Percentiles rank a stretch among this genome's conserved stretches.
Conservation (phyloP, 2,113 vertebrate genomes). For the Holacanthus passer region DNA sequence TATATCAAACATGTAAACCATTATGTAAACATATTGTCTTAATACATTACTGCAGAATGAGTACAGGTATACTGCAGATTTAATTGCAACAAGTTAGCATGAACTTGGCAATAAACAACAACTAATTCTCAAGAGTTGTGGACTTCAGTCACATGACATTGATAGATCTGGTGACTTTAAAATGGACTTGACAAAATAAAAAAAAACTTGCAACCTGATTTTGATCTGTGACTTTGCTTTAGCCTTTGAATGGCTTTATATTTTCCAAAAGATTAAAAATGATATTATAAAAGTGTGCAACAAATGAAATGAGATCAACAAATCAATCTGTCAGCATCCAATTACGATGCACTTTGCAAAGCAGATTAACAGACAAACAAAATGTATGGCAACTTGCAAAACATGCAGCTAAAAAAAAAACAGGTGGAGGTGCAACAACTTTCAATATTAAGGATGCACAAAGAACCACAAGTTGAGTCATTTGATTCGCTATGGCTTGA, state of each 20-base stretch:
- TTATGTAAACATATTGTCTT: not conserved
- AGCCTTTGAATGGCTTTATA: not conserved
- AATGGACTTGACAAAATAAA: not conserved
- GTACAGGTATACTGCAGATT: not conserved
- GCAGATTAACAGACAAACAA: not conserved
- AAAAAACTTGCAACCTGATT: not conserved
- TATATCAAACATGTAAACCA: constrained; percentile 8
- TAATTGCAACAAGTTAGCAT: not conserved
- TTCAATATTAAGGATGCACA: not conserved
- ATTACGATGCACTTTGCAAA: not conserved
- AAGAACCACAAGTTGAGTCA: not conserved
- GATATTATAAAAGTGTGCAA: not conserved
- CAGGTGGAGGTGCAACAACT: not conserved
- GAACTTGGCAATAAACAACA: not conserved
- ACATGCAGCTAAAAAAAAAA: not conserved
- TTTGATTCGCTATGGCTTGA: not conserved
- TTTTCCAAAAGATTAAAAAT: not conserved
- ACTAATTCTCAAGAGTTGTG: not conserved
- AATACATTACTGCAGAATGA: not conserved
- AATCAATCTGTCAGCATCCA: not conserved
- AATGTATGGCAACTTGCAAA: not conserved
- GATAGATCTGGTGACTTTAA: too few relatives aligned
- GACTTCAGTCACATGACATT: not conserved
- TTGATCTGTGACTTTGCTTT: not conserved
- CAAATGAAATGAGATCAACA: not conserved